Evolutionary conservation across 2,113 vertebrate genomes (phyloP), one percentile per base, ranked within the genome.

Genomic region (Oplegnathus fasciatus): DNA sequence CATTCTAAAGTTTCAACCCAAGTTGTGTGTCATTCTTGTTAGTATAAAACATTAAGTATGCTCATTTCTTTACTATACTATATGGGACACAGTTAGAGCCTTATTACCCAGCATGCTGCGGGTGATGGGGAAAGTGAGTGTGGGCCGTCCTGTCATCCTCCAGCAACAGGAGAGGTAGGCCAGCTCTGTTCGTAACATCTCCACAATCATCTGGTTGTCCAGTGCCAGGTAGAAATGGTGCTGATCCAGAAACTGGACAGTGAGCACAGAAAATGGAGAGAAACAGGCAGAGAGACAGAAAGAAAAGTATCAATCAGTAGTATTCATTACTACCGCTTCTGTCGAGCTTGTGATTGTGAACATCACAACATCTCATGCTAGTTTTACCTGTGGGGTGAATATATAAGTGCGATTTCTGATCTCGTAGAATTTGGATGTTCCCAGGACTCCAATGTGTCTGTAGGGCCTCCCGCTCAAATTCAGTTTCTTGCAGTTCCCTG

Each of bases 171-270:
- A 98, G 22, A 99, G 96, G 83, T 99, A 99, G 58, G 98, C 96
- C 92, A 99, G 92, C 82, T 99, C 98, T 1, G 95, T 99, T 32
- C 97, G 95, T 81, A 99, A 93, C 98, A 99, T 99, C 89, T 99
- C 98, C 87, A 99, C 98, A 17, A 99, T 98, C 98, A 99, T 99
- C 94, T 97, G 97, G 46, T 98, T 99, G 95, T 99, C 98, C 94
- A 99, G 94, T 3, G 98, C 98, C 95, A 99, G 92, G 92, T 99
- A 99, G 96, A 99, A 99, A 89, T 99, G 98, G 91, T 99, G 97
- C 90, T 98, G 98, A 91, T 99, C 98, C 30, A 98, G 95, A 90
- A 99, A 99, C 98, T 99, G 80, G 7, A 76, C 6, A 50, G 22
- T 8, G 17, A 64, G 66, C 6, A 26, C 6, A 30, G 18, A n/a